Conservation (phyloP, 2,113 vertebrate species). For the Eptesicus fuscus region DNA sequence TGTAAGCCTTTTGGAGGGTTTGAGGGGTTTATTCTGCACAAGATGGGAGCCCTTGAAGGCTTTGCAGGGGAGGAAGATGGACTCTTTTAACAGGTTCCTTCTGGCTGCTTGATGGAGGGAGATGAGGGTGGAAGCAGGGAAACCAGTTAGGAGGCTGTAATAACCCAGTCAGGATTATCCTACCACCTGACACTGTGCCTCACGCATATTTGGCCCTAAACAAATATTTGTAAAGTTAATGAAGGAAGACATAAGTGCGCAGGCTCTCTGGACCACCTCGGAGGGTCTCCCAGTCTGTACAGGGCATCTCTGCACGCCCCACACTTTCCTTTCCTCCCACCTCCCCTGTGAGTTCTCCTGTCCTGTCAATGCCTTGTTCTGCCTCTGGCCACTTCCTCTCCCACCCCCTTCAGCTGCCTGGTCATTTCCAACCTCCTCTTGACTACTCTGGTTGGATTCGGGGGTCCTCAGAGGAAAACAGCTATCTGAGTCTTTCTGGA, state of each 20-base stretch:
- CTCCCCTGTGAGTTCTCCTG: rapidly evolving
- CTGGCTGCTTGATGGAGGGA: neutral
- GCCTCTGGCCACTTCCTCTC: neutral
- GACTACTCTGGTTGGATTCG: neutral
- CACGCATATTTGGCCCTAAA: neutral
- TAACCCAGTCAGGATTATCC: neutral
- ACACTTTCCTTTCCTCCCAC: neutral
- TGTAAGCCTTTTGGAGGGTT: neutral
- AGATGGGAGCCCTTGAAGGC: neutral
- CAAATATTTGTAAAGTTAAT: neutral
- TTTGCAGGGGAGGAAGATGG: neutral
- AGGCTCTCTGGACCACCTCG: neutral
- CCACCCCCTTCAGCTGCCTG: neutral
- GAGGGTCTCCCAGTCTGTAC: neutral
- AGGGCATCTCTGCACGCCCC: neutral
- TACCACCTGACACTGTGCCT: neutral
- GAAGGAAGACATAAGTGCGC: neutral
- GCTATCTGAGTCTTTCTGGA: neutral
- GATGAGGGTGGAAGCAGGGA: neutral
- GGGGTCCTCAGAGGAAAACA: neutral
- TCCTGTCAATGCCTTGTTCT: neutral
- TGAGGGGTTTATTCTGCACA: neutral
- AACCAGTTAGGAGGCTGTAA: neutral
- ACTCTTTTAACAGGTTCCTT: too few relatives aligned
- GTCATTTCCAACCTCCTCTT: neutral